Conservation (phyloP, 2,888 invertebrate genomes). For the Hoplodrina ambigua region DNA sequence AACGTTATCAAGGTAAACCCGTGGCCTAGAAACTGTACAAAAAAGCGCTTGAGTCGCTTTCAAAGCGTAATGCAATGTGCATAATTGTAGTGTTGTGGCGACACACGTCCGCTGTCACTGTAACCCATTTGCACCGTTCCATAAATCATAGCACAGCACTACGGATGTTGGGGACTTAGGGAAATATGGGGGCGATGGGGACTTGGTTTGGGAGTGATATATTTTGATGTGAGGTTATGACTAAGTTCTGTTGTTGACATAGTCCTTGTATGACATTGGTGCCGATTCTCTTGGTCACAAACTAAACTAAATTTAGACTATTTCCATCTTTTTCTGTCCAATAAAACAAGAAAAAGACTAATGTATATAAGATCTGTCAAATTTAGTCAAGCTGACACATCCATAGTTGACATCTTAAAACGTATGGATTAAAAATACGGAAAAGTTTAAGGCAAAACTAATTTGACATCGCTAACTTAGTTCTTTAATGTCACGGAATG, state of each 20-base stretch:
- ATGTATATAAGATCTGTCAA: too few species aligned
- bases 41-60: constrained; percentile 55
- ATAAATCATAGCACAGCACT: constrained; percentile 82
- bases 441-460: too few species aligned
- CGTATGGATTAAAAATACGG: too few species aligned
- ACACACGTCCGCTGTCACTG: constrained; percentile 78
- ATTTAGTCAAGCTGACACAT: too few species aligned
- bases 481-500: too few species aligned
- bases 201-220: constrained; percentile 6
- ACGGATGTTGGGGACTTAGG: constrained; percentile 65
- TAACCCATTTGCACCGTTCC: constrained; percentile 88
- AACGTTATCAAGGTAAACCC: constrained; percentile 20
- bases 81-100: constrained; percentile 77
- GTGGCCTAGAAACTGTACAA: constrained; percentile 54
- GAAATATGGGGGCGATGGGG: constrained; percentile 24
- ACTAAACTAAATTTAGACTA: too few species aligned
- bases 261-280: too few species aligned
- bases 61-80: constrained; percentile 74
- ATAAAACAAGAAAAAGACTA: too few species aligned
- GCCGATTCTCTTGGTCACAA: too few species aligned
- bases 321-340: too few species aligned
- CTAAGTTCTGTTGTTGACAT: neutral
- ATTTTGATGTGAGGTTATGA: constrained; percentile 12
- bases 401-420: too few species aligned
- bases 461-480: too few species aligned